phyloP scores from a whole-genome alignment of 2,888 invertebrate genomes.

The Hecatera dysodea region DNA sequence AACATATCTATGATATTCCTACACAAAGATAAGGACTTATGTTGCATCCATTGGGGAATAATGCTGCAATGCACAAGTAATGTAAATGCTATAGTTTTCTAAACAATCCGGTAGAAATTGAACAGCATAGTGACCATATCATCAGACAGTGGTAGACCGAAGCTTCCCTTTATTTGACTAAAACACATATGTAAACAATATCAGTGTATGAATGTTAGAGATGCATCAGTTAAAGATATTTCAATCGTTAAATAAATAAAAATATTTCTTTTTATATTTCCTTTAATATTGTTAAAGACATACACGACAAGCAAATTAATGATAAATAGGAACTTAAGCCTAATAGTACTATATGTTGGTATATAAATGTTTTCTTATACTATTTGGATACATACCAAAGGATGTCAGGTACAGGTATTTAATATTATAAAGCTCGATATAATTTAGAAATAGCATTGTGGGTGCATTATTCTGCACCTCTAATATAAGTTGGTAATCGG shows the following conservation, averaged over 20 bases:
- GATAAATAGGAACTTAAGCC: conserved; percentile 28
- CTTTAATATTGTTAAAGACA: conserved; percentile 44
- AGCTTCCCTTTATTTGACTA: too few relatives aligned
- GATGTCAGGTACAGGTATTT: background rate
- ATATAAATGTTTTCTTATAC: conserved; percentile 4
- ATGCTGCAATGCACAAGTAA: too few relatives aligned
- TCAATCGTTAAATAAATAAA: background rate
- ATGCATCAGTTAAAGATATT: too few relatives aligned
- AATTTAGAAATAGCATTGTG: background rate
- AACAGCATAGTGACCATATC: too few relatives aligned
- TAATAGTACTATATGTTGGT: background rate
- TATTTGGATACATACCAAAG: background rate
- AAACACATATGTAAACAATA: too few relatives aligned
- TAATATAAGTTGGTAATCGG: background rate
- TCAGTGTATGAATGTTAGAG: too few relatives aligned
- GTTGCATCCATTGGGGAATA: too few relatives aligned
- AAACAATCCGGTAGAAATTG: too few relatives aligned
- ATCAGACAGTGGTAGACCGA: too few relatives aligned
- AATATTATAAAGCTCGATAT: background rate
- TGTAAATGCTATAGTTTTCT: too few relatives aligned
- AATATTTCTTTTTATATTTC: conserved; percentile 13
- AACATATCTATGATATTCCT: too few relatives aligned
- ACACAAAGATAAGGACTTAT: too few relatives aligned
- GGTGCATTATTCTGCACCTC: background rate
- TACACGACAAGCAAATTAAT: conserved; percentile 39